Base-by-base conservation (phyloP, 2,113 vertebrate species). In the Pangasianodon gigas region DNA sequence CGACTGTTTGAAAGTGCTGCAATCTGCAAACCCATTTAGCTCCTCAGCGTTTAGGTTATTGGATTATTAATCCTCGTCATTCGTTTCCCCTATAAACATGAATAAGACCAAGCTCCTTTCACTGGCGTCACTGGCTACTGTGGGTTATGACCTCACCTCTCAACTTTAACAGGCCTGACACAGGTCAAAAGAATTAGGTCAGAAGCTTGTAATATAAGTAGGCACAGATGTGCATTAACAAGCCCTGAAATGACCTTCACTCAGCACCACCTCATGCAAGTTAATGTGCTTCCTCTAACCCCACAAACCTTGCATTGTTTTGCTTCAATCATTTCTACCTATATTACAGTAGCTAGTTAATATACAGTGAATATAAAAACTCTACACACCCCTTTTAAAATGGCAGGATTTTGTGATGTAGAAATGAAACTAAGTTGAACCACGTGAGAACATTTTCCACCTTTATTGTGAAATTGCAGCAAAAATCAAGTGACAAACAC, bases 201-300 rank as follows among this genome's bases (percentile, higher is more conserved):
- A 71, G 41, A 48, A 77, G 32, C 62, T 62, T 37, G 18, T 86
- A 86, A 87, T 91, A 88, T 87, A 54, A 71, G 75, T 46, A 84
- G 81, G n/a, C 60, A 69, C 84, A 89, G 88, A 93, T 91, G 90
- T 90, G 84, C 79, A 74, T 88, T 88, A 75, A 90, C 88, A 80
- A 88, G 46, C 32, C 44, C 37, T 29, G 6, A 41, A 86, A 77
- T 3, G 24, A 65, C 69, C 67, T 48, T 84, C 82, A 90, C 62
- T 92, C 92, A 85, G 69, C 89, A 85, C 46, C 84, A 80, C 60
- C 54, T 92, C 52, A 86, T 91, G 26, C 51, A 54, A 19, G 54
- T 85, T 74, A 90, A 91, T 86, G 65, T 9, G 37, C 41, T 89
- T 62, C n/a, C 19, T 51, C n/a, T 82, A 14, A 48, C 10, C 46